A percentile compares a stretch with the other conserved stretches of the same genome.
phyloP scores from a whole-genome alignment of 2,888 invertebrate genomes.

The Ophioninae sp. region DNA sequence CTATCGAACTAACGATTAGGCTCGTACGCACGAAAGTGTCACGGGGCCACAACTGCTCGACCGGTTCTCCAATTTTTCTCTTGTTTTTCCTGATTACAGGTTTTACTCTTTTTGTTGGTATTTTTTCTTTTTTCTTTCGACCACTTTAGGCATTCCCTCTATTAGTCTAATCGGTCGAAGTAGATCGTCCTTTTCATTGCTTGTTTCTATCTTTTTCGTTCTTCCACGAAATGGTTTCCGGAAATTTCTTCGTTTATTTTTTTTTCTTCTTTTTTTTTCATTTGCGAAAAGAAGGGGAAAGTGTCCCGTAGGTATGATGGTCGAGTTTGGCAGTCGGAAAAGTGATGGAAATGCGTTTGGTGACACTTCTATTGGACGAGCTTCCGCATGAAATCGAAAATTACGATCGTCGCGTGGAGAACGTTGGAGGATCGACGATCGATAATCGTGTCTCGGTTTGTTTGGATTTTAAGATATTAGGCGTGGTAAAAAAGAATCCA shows the following conservation, averaged over 20 bases:
- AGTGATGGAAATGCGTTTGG: not conserved
- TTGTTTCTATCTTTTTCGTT: too few species aligned
- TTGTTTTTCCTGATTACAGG: not conserved
- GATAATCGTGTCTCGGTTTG: not conserved
- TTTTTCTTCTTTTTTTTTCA: too few species aligned
- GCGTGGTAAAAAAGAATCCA: too few species aligned
- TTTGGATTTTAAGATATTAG: too few species aligned
- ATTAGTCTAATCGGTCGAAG: slow-evolving; percentile 6
- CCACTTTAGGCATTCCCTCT: slow-evolving; percentile 1
- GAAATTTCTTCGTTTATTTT: not conserved
- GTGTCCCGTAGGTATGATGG: too few species aligned
- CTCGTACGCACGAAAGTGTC: not conserved
- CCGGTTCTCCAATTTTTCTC: not conserved
- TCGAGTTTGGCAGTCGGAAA: too few species aligned
- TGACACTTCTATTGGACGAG: not conserved
- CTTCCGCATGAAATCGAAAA: slow-evolving; percentile 18
- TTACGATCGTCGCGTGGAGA: not conserved
- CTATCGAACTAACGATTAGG: not conserved
- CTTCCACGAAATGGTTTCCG: not conserved
- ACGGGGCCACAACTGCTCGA: not conserved
- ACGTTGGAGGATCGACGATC: slow-evolving; percentile 8
- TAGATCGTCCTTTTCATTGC: not conserved
- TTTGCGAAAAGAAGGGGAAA: too few species aligned
- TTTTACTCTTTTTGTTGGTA: too few species aligned
- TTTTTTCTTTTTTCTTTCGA: not conserved